Base-by-base conservation (phyloP, 2,888 invertebrate species). In the Tupiocoris notatus region DNA sequence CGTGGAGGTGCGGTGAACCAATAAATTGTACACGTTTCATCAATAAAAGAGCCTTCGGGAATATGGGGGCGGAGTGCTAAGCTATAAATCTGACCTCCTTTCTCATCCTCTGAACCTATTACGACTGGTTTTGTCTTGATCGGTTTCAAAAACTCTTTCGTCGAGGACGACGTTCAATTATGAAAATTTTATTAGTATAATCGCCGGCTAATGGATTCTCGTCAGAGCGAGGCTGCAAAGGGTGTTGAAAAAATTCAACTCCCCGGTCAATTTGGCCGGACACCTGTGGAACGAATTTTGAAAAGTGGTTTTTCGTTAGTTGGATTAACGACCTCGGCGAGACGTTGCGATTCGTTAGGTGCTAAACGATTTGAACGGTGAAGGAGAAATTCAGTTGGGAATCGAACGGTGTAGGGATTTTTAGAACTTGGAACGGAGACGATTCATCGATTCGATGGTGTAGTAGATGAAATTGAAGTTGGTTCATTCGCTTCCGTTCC, bases 121-220 rank as follows among this genome's bases (percentile, higher is more conserved):
- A 57, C 21, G 57, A 67, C 67, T 67, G 67, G 67, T 67, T 67
- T 57, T 25, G 65, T 24, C 16, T 21, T 67, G 67, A 57, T 57
- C 57, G 12, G 57, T 67, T 67, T 67, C 56, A 57, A 57, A 57
- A 57, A 67, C 21, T 57, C 39, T 39, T 39, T 39, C 39, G 39
- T 67, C 67, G 66, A 66, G 7, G 66, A 67, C 56, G 70, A 59
- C 70, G 70, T 70, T 70, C 70, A 70, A 70, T 70, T 70, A 70
- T 70, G 70, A 70, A 59, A 58, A 70, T 70, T 58, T 70, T 70
- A 70, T 70, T 70, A 59, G 70, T 67, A 24, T 58, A 59, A 70
- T 54, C 23, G 54, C 20, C 18, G 70, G 59, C 25, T 70, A 70
- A 70, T 70, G 70, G 58, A 59, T 70, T 70, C 61, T 21, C 57